Conservation (phyloP, 2,888 invertebrate species). For the Netelia fuscicornis region DNA sequence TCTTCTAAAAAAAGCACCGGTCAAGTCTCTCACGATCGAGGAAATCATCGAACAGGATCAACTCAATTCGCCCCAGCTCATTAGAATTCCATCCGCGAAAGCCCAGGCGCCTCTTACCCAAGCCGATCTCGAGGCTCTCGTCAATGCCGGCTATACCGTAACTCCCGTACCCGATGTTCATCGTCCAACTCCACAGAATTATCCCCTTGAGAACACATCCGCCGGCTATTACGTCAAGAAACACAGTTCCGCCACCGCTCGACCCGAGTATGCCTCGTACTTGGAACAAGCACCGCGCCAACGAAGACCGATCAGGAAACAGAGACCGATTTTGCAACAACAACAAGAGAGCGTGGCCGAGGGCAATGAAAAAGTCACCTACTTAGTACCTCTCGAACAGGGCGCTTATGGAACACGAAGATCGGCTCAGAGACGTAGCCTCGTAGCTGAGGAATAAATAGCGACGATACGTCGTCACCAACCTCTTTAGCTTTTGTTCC, state of each 20-base stretch:
- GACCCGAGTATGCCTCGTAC: conserved; percentile 80
- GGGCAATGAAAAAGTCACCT: conserved; percentile 79
- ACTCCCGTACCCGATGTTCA: conserved; percentile 79
- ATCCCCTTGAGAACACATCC: conserved; percentile 75
- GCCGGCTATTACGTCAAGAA: conserved; percentile 79
- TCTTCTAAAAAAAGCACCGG: conserved; percentile 79
- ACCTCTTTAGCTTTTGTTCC: conserved; percentile 54
- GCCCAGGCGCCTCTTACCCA: conserved; percentile 77
- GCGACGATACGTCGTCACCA: conserved; percentile 2
- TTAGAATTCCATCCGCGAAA: conserved; percentile 77
- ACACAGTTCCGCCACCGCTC: conserved; percentile 73
- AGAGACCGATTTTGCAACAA: conserved; percentile 75
- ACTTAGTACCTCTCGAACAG: conserved; percentile 79
- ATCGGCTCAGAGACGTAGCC: conserved; percentile 64
- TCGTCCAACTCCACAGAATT: conserved; percentile 75
- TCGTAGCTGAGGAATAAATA: conserved; percentile 66
- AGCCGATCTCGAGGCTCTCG: conserved; percentile 79
- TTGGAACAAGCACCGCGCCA: conserved; percentile 77
- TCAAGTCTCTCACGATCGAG: conserved; percentile 81
- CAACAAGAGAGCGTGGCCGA: conserved; percentile 72
- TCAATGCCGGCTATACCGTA: conserved; percentile 82
- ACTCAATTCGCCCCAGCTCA: conserved; percentile 73
- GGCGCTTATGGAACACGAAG: conserved; percentile 77
- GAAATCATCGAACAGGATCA: conserved; percentile 80
- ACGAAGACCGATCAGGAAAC: conserved; percentile 78